Conservation (phyloP, 2,888 invertebrate genomes). For the Tipula confusa region DNA sequence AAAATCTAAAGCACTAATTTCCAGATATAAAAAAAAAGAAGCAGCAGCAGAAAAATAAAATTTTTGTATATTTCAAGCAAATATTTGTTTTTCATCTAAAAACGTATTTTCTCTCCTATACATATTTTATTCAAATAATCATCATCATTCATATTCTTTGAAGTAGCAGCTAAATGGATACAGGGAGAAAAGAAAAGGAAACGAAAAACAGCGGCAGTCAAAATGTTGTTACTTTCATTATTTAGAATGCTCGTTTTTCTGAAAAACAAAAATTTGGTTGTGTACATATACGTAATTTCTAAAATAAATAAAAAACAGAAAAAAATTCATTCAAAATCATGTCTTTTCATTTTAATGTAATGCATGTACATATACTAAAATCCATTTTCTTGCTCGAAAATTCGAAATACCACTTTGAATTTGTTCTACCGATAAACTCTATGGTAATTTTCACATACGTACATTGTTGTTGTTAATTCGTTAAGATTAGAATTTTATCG, state of each 20-base stretch:
- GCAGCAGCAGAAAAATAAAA: neutral
- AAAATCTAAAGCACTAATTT: neutral
- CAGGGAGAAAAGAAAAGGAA: neutral
- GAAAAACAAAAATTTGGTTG: too few relatives aligned
- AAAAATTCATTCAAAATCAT: neutral
- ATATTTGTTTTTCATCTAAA: constrained; percentile 12
- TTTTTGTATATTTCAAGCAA: neutral
- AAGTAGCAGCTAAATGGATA: neutral
- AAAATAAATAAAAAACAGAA: neutral
- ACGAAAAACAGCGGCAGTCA: neutral
- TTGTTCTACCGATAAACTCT: neutral
- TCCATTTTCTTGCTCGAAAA: neutral
- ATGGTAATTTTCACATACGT: neutral
- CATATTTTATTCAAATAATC: constrained; percentile 5
- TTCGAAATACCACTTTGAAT: neutral
- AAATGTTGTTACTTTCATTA: neutral
- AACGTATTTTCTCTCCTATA: neutral
- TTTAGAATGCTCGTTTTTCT: neutral
- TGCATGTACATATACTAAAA: neutral
- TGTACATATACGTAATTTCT: neutral
- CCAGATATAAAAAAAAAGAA: neutral
- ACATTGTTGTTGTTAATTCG: neutral
- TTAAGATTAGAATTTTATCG: neutral
- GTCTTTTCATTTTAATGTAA: neutral
- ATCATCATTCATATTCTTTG: neutral